Evolutionary conservation across 2,113 vertebrate genomes (phyloP), one percentile per base, ranked within the genome.

Genomic region (Leptobrachium leishanense): DNA sequence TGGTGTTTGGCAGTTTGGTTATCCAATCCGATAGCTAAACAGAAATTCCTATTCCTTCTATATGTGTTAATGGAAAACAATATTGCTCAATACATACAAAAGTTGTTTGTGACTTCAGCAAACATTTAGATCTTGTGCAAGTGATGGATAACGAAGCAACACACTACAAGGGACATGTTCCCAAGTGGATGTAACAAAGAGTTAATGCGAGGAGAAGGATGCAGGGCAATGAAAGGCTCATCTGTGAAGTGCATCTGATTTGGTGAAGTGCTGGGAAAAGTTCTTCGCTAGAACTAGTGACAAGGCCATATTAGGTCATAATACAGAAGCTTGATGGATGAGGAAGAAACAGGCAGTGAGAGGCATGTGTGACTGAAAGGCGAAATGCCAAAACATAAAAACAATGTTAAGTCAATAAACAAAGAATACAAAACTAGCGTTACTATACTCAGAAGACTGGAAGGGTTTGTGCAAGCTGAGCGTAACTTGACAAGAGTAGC

Each of bases 251-350:
- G 46, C 15, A 64, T 64, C 3, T 20, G 62, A 64, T 64, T 20
- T 2, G n/a, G 15, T 12, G 6, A 9, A 64, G 62, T n/a, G 31
- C 2, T 31, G 62, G 2, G 6, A 64, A 39, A 39, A 64, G 6
- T 15, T 66, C 10, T 57, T 12, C 2, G 55, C 55, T 57, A 31
- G 62, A 64, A 9, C 2, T 2, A 3, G 2, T 77, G 55, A 12
- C 31, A 74, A n/a, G 39, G 66, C 77, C 71, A 74, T 80, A 80
- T 80, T 74, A 68, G 77, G 77, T 12, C 50, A 80, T 73, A 40
- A 62, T 31, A 68, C 8, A 59, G 63, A 50, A 4, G 20, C 39
- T 13, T 39, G 62, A 64, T n/a, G 54, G 3, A 42, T 1, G 11
- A 63, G 31, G 20, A 31, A 44, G 9, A 62, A 43, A 15, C 20